phyloP scores from a whole-genome alignment of 2,113 vertebrate genomes.

The Corydoras sp. region DNA sequence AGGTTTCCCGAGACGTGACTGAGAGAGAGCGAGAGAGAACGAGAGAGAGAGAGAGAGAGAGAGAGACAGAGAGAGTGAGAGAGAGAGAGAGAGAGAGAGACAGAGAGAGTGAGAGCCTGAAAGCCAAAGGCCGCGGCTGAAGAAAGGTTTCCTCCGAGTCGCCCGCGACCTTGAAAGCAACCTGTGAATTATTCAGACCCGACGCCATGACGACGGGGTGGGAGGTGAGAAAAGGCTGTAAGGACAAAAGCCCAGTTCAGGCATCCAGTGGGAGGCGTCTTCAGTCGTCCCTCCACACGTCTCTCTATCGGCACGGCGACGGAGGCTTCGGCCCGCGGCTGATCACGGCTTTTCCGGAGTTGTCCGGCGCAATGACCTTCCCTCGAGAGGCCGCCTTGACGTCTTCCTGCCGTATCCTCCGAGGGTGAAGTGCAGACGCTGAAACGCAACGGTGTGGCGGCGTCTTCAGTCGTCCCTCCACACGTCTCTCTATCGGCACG shows the following conservation, averaged over 20 bases:
- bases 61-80: no score
- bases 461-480: no score
- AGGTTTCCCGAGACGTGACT: slow-evolving; percentile 28
- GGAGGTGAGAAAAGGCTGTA: no score
- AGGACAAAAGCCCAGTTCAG: no score
- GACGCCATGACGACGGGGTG: neutral
- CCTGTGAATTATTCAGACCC: slow-evolving; percentile 49
- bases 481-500: no score
- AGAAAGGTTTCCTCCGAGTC: slow-evolving; percentile 21
- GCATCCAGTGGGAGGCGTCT: no score
- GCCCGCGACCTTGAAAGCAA: slow-evolving; percentile 43
- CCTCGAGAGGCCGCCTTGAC: no score
- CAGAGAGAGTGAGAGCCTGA: neutral
- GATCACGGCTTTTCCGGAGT: no score
- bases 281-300: neutral
- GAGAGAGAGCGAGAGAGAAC: slow-evolving; percentile 2
- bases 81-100: no score
- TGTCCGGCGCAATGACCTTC: no score
- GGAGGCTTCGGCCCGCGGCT: no score
- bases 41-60: no score
- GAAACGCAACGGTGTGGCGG: slow-evolving; percentile 3
- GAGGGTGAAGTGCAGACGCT: slow-evolving; percentile 26
- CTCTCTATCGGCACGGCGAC: slow-evolving; percentile 19
- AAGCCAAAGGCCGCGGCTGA: slow-evolving; percentile 18
- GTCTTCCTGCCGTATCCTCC: slow-evolving; percentile 8